Evolutionary conservation across 2,113 vertebrate genomes (phyloP).

Genomic region (Psittacus erithacus): DNA sequence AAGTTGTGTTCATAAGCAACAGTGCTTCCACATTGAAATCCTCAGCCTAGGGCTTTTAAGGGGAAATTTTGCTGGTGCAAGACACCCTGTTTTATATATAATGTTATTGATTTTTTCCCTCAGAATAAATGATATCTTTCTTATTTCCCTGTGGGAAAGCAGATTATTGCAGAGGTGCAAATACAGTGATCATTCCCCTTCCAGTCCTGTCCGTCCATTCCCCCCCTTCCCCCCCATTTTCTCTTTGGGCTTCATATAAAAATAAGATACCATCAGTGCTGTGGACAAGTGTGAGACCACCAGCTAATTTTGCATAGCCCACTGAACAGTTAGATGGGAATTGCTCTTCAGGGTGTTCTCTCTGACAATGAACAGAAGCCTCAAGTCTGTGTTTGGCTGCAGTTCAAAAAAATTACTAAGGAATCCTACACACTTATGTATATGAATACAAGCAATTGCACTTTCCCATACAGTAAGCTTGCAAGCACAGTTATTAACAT

Average conservation of each 20-base stretch:
- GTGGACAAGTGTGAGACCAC: conserved; percentile 50
- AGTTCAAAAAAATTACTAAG: conserved; percentile 74
- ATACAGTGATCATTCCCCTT: background rate
- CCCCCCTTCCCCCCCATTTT: background rate
- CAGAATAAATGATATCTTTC: background rate
- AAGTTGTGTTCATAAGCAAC: background rate
- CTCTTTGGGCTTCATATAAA: background rate
- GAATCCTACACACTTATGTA: conserved; percentile 75
- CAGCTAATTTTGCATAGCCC: conserved; percentile 66
- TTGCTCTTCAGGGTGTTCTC: conserved; percentile 78
- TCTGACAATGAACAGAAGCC: conserved; percentile 76
- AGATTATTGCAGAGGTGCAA: background rate
- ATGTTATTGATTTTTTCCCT: background rate
- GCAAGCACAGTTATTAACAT: conserved; percentile 71
- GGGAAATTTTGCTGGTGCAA: background rate
- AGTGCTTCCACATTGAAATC: background rate
- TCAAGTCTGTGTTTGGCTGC: conserved; percentile 75
- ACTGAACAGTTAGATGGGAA: conserved; percentile 69
- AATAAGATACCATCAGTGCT: background rate
- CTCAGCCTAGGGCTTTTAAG: background rate
- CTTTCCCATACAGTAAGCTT: conserved; percentile 63
- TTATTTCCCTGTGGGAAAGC: background rate
- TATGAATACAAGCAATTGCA: conserved; percentile 64
- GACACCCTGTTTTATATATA: background rate
- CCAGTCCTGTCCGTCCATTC: too few relatives aligned